Percentiles rank a stretch among this genome's conserved stretches.
phyloP scores from a whole-genome alignment of 2,797 vertebrate genomes.

The Lates japonicus region DNA sequence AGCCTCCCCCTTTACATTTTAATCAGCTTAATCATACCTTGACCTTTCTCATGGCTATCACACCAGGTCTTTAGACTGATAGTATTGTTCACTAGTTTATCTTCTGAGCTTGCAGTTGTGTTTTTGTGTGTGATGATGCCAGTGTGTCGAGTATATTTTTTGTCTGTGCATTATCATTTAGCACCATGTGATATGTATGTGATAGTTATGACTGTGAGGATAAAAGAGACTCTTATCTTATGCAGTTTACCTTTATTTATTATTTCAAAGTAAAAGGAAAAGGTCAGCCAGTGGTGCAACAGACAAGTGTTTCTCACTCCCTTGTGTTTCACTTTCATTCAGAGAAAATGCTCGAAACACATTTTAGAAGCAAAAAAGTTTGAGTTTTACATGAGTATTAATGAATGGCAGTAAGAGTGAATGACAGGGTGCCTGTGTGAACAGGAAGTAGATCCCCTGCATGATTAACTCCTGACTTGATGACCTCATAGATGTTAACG shows the following conservation, averaged over 20 bases:
- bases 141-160: not conserved
- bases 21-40: not conserved
- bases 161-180: not conserved
- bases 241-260: not conserved
- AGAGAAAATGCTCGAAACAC: not conserved
- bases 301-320: not conserved
- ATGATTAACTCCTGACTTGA: conserved; percentile 31
- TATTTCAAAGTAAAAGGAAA: not conserved
- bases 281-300: not conserved
- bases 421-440: conserved; percentile 33
- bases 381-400: conserved; percentile 3
- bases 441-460: conserved; percentile 31
- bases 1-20: not conserved
- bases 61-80: not conserved
- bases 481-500: conserved; percentile 63
- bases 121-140: not conserved
- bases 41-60: not conserved
- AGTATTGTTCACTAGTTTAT: not conserved
- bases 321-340: not conserved
- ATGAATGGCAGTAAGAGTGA: conserved; percentile 39
- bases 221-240: not conserved
- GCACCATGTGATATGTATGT: not conserved
- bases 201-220: not conserved
- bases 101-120: not conserved
- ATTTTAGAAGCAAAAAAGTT: not conserved